Conservation (phyloP, 2,797 vertebrate species). For the Acrossocheilus fasciatus region DNA sequence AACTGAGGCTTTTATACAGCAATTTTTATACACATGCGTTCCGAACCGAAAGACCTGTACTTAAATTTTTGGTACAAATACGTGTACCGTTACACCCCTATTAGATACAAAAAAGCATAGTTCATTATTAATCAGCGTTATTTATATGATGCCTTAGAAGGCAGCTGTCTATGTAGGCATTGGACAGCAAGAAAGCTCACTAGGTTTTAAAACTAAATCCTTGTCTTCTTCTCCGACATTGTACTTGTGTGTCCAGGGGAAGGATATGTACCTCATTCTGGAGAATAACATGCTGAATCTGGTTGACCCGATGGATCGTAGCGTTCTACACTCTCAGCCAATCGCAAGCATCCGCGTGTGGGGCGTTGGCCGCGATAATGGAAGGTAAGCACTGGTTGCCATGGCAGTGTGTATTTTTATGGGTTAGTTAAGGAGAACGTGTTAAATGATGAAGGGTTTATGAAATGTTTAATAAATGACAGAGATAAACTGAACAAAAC, state of each 20-base stretch:
- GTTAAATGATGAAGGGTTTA: constrained; percentile 1
- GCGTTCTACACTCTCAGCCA: constrained; percentile 93
- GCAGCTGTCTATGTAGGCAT: not conserved
- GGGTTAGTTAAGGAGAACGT: not conserved
- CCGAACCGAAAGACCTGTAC: not conserved
- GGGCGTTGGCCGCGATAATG: constrained; percentile 97
- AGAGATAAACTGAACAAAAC: constrained; percentile 1
- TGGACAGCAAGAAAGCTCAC: not conserved
- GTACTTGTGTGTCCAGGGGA: constrained; percentile 80
- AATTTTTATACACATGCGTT: too few species aligned
- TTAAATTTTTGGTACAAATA: not conserved
- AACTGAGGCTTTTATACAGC: too few species aligned
- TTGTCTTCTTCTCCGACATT: not conserved
- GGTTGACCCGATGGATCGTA: constrained; percentile 95
- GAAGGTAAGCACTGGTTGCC: constrained; percentile 84
- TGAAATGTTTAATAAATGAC: constrained; percentile 16
- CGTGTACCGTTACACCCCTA: too few species aligned
- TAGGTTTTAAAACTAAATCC: not conserved
- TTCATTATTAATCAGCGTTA: not conserved
- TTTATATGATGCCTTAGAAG: not conserved
- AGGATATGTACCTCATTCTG: constrained; percentile 96
- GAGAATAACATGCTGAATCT: constrained; percentile 97
- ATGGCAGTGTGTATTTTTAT: not conserved
- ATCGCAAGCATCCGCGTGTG: constrained; percentile 97
- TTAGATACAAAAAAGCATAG: not conserved